phyloP scores from a whole-genome alignment of 1,140 invertebrate genomes.

The Sitodiplosis mosellana region DNA sequence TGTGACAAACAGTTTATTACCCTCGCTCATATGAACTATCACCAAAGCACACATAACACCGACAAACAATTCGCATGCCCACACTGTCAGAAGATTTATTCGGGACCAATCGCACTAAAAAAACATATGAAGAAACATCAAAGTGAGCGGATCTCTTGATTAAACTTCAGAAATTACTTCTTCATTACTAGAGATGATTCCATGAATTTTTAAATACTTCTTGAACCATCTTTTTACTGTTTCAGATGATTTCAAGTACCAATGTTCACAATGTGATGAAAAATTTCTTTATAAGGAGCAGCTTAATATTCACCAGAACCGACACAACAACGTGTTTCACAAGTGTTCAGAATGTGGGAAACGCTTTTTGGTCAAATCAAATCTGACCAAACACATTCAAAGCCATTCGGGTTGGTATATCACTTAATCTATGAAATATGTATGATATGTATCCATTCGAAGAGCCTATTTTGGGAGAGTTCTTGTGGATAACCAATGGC shows the following conservation, averaged over 20 bases:
- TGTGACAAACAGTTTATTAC: background rate
- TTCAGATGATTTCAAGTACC: background rate
- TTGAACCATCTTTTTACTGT: background rate
- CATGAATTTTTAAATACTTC: background rate
- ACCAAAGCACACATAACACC: background rate
- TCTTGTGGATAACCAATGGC: no score
- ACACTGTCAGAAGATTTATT: background rate
- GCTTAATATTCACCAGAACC: background rate
- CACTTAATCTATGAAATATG: no score
- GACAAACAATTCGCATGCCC: background rate
- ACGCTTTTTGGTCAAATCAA: background rate
- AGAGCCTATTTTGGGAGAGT: no score
- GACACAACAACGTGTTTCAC: background rate
- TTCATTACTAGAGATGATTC: background rate
- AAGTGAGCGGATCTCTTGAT: background rate
- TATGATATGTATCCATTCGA: no score
- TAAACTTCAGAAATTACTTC: no score
- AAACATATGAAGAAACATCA: background rate
- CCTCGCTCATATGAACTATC: background rate
- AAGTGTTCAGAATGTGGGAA: background rate
- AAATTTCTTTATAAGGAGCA: background rate
- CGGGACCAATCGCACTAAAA: background rate
- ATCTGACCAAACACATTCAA: background rate
- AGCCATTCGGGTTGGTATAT: background rate
- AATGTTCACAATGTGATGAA: background rate